Evolutionary conservation across 2,888 invertebrate species (phyloP).

Genomic region (Chydorus sphaericus): DNA sequence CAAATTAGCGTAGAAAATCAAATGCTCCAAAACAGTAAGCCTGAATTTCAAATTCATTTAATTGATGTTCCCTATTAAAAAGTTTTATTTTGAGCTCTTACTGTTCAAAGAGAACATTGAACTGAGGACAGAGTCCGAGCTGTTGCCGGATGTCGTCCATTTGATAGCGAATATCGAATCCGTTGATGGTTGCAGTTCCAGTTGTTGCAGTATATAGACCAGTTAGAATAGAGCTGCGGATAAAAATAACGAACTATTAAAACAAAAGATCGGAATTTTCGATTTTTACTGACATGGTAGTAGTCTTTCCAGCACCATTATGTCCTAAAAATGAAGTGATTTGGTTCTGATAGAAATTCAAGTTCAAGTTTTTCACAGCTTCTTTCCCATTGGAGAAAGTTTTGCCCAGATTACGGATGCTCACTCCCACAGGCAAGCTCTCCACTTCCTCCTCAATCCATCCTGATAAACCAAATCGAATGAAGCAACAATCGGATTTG

Average conservation of each 20-base stretch:
- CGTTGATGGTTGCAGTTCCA: constrained; percentile 56
- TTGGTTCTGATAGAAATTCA: constrained; percentile 67
- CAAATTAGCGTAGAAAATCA: constrained; percentile 50
- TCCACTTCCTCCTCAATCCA: constrained; percentile 34
- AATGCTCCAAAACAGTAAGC: constrained; percentile 62
- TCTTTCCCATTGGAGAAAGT: constrained; percentile 44
- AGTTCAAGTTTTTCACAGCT: constrained; percentile 59
- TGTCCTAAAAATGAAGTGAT: constrained; percentile 75
- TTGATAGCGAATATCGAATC: constrained; percentile 38
- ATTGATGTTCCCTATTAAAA: background rate
- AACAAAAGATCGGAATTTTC: constrained; percentile 20
- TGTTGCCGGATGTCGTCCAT: constrained; percentile 44
- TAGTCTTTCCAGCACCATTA: constrained; percentile 86
- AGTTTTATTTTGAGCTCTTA: constrained; percentile 19
- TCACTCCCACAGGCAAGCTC: constrained; percentile 46
- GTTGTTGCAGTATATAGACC: constrained; percentile 59
- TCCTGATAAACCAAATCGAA: constrained; percentile 11
- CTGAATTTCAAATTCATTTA: constrained; percentile 17
- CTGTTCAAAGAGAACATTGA: constrained; percentile 55
- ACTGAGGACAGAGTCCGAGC: constrained; percentile 75
- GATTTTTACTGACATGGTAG: constrained; percentile 52
- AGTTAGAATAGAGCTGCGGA: constrained; percentile 50
- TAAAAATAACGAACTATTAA: background rate
- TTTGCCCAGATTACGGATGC: constrained; percentile 55
- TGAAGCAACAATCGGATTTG: too few relatives aligned